These are phyloP conservation scores for Spongilla lacustris DNA, from an alignment of 37 sponge, comb jelly and placozoan genomes.

Conservation along the genomic window DNA sequence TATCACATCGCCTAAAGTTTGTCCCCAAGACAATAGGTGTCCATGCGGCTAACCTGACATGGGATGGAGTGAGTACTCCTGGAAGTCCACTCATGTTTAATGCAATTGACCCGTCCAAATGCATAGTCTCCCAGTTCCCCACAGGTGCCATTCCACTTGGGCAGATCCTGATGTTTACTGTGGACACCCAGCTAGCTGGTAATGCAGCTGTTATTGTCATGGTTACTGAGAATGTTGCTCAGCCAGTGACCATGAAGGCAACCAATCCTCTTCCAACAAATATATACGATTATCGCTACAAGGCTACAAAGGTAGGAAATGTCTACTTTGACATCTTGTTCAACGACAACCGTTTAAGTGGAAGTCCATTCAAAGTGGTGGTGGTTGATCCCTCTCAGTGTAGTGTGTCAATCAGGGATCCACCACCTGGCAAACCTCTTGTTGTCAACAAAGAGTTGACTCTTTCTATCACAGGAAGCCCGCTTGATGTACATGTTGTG, in stretches of 20 bases:
- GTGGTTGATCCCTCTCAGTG: constrained; percentile 73
- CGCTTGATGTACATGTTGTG: constrained; percentile 33
- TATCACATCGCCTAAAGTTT: constrained; percentile 40
- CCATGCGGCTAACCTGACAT: constrained; percentile 49
- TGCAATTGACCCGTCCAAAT: constrained; percentile 54
- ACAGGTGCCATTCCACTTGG: constrained; percentile 25
- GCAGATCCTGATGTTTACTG: background rate
- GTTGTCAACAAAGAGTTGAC: constrained; percentile 44
- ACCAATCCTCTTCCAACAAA: background rate
- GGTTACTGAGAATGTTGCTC: background rate
- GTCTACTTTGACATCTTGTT: constrained; percentile 46
- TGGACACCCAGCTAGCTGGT: constrained; percentile 46
- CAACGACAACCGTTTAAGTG: constrained; percentile 41
- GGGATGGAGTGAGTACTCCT: constrained; percentile 54
- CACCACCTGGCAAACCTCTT: constrained; percentile 55
- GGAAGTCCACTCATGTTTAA: constrained; percentile 58
- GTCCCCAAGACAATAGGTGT: constrained; percentile 42
- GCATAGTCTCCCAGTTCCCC: constrained; percentile 27
- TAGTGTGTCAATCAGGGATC: constrained; percentile 37
- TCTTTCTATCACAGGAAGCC: constrained; percentile 43
- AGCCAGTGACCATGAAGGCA: constrained; percentile 16
- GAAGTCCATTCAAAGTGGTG: constrained; percentile 47
- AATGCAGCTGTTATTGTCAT: constrained; percentile 20
- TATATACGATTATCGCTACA: background rate
- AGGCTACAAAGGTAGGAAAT: constrained; percentile 35